These are phyloP conservation scores for Hypanus sabinus DNA, from an alignment of 2,113 vertebrate species.

Conservation along the genomic window DNA sequence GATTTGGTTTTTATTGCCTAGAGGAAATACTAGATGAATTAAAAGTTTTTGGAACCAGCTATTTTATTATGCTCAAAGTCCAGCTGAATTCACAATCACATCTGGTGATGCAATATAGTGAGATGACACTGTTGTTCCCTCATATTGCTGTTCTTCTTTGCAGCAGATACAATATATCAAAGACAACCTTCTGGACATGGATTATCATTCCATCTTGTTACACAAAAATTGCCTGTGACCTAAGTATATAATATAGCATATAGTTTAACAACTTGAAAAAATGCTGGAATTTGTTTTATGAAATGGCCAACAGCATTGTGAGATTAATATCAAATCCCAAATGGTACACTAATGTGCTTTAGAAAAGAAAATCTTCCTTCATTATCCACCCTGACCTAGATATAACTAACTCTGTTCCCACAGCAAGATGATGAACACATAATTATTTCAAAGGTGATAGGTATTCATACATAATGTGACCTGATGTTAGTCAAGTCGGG, in stretches of 20 bases:
- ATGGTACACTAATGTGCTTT: neutral
- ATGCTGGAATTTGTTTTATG: neutral
- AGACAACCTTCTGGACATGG: neutral
- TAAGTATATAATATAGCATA: neutral
- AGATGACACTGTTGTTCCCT: constrained; percentile 13
- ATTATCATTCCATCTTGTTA: neutral
- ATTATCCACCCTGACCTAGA: neutral
- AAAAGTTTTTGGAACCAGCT: constrained; percentile 18
- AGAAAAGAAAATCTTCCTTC: neutral
- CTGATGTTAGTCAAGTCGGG: neutral
- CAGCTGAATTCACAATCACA: constrained; percentile 27
- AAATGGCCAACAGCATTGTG: neutral
- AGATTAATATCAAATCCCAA: neutral
- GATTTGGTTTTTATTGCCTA: constrained; percentile 1
- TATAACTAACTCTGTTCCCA: neutral
- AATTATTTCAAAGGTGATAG: neutral
- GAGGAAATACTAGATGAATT: constrained; percentile 20
- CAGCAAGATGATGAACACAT: neutral
- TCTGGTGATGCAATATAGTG: constrained; percentile 25
- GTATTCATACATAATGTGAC: neutral
- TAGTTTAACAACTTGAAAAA: neutral
- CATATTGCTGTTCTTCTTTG: neutral
- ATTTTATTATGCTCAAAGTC: constrained; percentile 30
- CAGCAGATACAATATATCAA: neutral
- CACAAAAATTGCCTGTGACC: neutral